Percentiles rank a stretch among this genome's conserved stretches.
Conservation (phyloP, 2,888 invertebrate species). For the Cantharis flavilabris region DNA sequence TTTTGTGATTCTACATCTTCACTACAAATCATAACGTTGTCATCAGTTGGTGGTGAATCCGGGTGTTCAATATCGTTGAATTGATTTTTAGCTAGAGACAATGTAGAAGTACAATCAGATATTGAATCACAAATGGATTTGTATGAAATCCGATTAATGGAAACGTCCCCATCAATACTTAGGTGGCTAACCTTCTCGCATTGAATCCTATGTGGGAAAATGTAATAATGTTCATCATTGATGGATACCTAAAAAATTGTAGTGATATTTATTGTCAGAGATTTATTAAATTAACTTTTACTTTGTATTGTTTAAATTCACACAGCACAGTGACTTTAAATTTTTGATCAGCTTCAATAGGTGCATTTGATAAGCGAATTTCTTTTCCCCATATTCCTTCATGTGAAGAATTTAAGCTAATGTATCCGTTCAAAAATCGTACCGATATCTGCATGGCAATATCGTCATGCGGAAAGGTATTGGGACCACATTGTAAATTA, state of each 20-base stretch:
- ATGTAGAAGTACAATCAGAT: no score
- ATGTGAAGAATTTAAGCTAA: constrained; percentile 63
- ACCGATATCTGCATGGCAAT: constrained; percentile 75
- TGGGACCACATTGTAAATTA: constrained; percentile 77
- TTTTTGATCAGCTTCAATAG: constrained; percentile 65
- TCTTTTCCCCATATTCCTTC: constrained; percentile 65
- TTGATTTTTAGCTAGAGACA: no score
- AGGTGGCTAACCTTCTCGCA: constrained; percentile 68
- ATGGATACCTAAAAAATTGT: constrained; percentile 67
- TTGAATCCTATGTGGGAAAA: constrained; percentile 76
- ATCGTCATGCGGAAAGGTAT: constrained; percentile 73
- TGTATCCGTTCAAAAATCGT: constrained; percentile 59
- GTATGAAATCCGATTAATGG: constrained; percentile 67
- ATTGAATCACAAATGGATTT: constrained; percentile 55
- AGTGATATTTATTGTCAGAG: no score
- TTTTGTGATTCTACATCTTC: no score
- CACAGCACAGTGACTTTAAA: constrained; percentile 77
- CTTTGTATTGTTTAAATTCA: constrained; percentile 56
- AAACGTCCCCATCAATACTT: constrained; percentile 78
- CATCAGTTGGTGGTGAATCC: no score
- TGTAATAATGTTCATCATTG: constrained; percentile 78
- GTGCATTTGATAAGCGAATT: constrained; percentile 61
- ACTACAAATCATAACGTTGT: no score
- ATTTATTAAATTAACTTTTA: constrained; percentile 6
- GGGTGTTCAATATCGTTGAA: no score